Evolutionary conservation across 2,797 vertebrate genomes (phyloP).

Genomic region (Glyptemys insculpta): DNA sequence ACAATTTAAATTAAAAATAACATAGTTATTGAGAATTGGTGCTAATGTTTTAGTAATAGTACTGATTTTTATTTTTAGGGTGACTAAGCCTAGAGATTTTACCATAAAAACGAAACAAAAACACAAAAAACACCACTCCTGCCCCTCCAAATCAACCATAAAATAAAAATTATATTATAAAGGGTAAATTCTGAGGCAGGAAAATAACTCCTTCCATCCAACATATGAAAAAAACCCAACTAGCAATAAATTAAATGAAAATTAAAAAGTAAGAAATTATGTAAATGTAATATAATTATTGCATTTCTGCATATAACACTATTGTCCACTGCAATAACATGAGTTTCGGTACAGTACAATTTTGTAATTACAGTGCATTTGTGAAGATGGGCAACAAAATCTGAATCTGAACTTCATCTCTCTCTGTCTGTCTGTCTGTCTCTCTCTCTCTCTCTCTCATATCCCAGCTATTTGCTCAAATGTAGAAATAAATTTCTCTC

Average conservation of each 20-base stretch:
- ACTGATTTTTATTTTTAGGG: background rate
- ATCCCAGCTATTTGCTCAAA: background rate
- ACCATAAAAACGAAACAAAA: background rate
- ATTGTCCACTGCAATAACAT: background rate
- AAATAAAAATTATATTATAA: background rate
- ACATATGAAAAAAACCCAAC: background rate
- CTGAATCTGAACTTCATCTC: background rate
- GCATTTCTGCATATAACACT: background rate
- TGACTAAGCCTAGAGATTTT: background rate
- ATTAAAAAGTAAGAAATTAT: background rate
- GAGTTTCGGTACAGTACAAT: accelerated
- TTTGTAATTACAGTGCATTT: background rate
- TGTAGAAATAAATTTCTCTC: background rate
- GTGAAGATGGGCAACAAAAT: background rate
- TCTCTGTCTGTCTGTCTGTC: background rate
- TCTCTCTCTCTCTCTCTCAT: background rate
- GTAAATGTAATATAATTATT: background rate
- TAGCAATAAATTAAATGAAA: background rate
- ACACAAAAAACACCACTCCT: background rate
- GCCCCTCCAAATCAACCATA: background rate
- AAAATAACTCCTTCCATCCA: background rate
- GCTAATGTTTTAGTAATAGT: background rate
- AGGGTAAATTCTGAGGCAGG: background rate
- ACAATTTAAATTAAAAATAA: background rate
- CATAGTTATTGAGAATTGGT: background rate